phyloP scores from a whole-genome alignment of 2,888 invertebrate species.

The Lordiphosa fenestrarum region DNA sequence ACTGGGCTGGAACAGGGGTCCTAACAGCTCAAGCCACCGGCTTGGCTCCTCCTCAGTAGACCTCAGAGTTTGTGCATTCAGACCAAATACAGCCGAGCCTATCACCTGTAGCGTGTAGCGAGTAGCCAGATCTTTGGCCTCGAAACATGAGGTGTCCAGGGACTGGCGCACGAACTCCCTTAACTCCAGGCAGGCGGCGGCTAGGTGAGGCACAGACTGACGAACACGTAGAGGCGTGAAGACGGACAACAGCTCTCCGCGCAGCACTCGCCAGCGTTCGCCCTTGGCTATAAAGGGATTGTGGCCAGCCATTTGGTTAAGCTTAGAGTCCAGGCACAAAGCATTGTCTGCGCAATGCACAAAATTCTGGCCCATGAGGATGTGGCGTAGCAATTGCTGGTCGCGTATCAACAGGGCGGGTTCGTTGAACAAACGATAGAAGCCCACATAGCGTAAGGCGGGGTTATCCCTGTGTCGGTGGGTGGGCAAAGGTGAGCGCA shows the following conservation, averaged over 20 bases:
- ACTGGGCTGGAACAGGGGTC: slow-evolving; percentile 62
- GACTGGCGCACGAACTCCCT: slow-evolving; percentile 35
- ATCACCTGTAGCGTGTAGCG: slow-evolving; percentile 72
- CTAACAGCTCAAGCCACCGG: slow-evolving; percentile 44
- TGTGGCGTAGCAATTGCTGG: slow-evolving; percentile 55
- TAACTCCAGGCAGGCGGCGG: slow-evolving; percentile 49
- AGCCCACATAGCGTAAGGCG: slow-evolving; percentile 53
- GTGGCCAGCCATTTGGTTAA: slow-evolving; percentile 53
- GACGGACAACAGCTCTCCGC: slow-evolving; percentile 65
- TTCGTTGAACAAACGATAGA: slow-evolving; percentile 70
- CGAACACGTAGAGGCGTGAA: slow-evolving; percentile 71
- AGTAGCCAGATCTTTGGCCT: slow-evolving; percentile 69
- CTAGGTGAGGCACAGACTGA: slow-evolving; percentile 57
- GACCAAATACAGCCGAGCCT: slow-evolving; percentile 66
- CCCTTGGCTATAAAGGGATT: slow-evolving; percentile 70
- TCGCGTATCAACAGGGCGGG: slow-evolving; percentile 66
- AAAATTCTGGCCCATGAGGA: slow-evolving; percentile 65
- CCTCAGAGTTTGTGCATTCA: slow-evolving; percentile 53
- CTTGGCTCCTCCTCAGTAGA: fast-evolving
- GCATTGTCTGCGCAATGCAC: slow-evolving; percentile 65
- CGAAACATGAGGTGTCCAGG: slow-evolving; percentile 35
- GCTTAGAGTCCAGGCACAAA: slow-evolving; percentile 48
- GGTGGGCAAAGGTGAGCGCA: too few species aligned
- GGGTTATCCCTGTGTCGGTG: slow-evolving; percentile 40
- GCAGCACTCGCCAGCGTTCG: slow-evolving; percentile 57